phyloP scores from a whole-genome alignment of 2,797 vertebrate species.

The Lepilemur ruficaudatus region DNA sequence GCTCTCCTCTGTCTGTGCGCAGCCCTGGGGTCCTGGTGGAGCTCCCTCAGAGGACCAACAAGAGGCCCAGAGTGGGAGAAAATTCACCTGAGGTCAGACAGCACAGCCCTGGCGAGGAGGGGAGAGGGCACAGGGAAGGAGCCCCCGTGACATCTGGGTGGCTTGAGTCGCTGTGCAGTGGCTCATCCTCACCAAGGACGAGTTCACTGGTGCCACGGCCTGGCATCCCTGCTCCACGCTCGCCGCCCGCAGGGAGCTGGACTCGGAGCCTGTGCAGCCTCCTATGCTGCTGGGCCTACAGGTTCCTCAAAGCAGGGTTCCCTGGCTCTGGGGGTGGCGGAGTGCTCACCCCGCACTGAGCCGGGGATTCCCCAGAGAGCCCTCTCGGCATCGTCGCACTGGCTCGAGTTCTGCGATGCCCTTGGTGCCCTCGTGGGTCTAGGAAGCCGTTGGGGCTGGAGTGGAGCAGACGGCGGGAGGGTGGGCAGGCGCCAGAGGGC shows the following conservation, averaged over 20 bases:
- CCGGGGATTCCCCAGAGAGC: neutral
- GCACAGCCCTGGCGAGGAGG: rapidly evolving
- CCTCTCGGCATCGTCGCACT: neutral
- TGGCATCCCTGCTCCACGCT: rapidly evolving
- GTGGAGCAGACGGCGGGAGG: rapidly evolving
- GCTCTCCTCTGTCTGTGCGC: neutral
- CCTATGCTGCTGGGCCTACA: neutral
- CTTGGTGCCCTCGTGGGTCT: rapidly evolving
- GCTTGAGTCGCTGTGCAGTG: neutral
- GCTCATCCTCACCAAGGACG: neutral
- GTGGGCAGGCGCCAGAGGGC: neutral
- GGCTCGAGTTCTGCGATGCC: too few species aligned
- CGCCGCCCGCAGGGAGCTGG: neutral
- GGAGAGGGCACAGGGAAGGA: neutral
- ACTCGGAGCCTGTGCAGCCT: rapidly evolving
- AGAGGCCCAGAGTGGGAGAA: neutral
- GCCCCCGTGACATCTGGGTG: neutral
- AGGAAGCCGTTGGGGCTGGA: neutral
- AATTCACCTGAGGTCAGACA: neutral
- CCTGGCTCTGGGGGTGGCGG: neutral
- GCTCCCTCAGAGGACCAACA: neutral
- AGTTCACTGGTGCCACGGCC: rapidly evolving
- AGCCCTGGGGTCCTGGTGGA: neutral
- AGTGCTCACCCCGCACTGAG: neutral
- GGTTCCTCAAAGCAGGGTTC: neutral